Percentiles rank a stretch among this genome's conserved stretches.
Evolutionary conservation across 2,797 vertebrate species (phyloP).

Genomic region (Protonibea diacanthus): DNA sequence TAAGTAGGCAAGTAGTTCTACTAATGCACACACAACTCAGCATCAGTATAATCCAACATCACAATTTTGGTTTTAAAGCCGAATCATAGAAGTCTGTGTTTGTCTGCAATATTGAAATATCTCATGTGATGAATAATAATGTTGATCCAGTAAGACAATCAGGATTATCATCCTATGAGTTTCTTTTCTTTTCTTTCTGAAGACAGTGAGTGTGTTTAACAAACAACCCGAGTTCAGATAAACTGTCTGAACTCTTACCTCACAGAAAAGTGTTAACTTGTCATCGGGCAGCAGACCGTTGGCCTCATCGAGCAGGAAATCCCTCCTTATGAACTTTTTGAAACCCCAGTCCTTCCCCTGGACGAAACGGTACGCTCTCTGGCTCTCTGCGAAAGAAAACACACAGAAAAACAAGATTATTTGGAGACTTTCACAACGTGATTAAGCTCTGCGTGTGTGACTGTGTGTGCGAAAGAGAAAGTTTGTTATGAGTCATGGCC

Average conservation of each 20-base stretch:
- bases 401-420: slow-evolving; percentile 51
- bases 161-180: slow-evolving; percentile 41
- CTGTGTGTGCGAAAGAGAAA: slow-evolving; percentile 55
- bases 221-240: slow-evolving; percentile 20
- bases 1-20: slow-evolving; percentile 16
- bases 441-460: slow-evolving; percentile 62
- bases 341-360: slow-evolving; percentile 96
- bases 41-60: background rate
- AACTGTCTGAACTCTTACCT: slow-evolving; percentile 79
- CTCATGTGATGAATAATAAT: slow-evolving; percentile 29
- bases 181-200: slow-evolving; percentile 9
- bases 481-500: slow-evolving; percentile 76
- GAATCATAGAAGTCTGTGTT: slow-evolving; percentile 25
- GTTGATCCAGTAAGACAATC: slow-evolving; percentile 37
- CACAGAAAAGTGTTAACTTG: slow-evolving; percentile 94
- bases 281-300: slow-evolving; percentile 92
- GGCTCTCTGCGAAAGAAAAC: slow-evolving; percentile 86
- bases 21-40: background rate
- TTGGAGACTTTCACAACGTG: slow-evolving; percentile 52
- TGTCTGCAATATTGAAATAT: slow-evolving; percentile 33
- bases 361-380: slow-evolving; percentile 91
- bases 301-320: slow-evolving; percentile 93
- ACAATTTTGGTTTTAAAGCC: slow-evolving; percentile 12
- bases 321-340: slow-evolving; percentile 94
- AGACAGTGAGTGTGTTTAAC: slow-evolving; percentile 4